A percentile compares a stretch with the other conserved stretches of the same genome.
Evolutionary conservation across 2,888 invertebrate species (phyloP).

Genomic region (Leucophora obtusa): DNA sequence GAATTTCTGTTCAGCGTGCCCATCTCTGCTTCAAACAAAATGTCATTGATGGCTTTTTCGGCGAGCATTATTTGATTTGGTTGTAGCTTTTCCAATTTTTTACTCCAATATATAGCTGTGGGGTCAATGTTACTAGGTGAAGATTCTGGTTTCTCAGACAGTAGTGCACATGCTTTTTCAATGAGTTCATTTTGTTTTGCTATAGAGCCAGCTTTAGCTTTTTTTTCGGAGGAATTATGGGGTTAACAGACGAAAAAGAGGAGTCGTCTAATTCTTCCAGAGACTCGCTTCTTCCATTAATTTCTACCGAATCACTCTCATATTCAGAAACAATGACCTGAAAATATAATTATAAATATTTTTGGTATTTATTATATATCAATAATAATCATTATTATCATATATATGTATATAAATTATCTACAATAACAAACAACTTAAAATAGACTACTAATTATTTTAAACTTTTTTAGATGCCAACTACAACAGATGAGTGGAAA

Average conservation of each 20-base stretch:
- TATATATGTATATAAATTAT: too few relatives aligned
- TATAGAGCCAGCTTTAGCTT: slow-evolving; percentile 32
- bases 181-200: slow-evolving; percentile 45
- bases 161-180: slow-evolving; percentile 41
- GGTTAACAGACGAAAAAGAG: slow-evolving; percentile 36
- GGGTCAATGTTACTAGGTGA: slow-evolving; percentile 24
- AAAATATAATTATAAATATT: slow-evolving; percentile 18
- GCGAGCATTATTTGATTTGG: slow-evolving; percentile 59
- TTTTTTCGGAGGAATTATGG: slow-evolving; percentile 26
- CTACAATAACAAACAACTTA: too few relatives aligned
- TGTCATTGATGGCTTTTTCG: too few relatives aligned
- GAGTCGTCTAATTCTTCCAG: slow-evolving; percentile 34
- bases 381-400: too few relatives aligned
- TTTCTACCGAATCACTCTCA: slow-evolving; percentile 32
- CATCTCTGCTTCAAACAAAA: too few relatives aligned
- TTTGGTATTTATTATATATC: too few relatives aligned
- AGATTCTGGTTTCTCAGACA: slow-evolving; percentile 37
- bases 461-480: slow-evolving; percentile 35
- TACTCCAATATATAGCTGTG: slow-evolving; percentile 45
- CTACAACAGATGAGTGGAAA: slow-evolving; percentile 45
- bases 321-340: slow-evolving; percentile 27
- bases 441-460: slow-evolving; percentile 29
- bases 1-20: too few relatives aligned
- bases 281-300: slow-evolving; percentile 10
- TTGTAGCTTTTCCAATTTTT: slow-evolving; percentile 57